Evolutionary conservation across 2,113 vertebrate species (phyloP).

Genomic region (Heterocephalus glaber): DNA sequence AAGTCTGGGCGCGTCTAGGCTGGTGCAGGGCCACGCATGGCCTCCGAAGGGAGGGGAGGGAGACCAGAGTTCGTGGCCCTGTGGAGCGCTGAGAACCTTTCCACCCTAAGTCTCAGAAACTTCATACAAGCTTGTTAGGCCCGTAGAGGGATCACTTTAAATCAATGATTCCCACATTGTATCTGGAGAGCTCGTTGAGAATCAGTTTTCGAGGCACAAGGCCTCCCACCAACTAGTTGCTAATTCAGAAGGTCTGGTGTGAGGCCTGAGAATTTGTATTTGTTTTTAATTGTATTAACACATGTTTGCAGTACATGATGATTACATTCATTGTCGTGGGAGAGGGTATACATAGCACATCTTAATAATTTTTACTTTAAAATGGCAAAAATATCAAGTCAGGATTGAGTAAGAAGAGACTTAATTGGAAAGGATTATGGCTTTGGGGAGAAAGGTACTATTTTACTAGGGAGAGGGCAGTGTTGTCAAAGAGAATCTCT

Average conservation of each 20-base stretch:
- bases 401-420: neutral
- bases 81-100: neutral
- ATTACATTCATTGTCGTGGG: neutral
- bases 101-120: neutral
- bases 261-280: neutral
- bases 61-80: neutral
- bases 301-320: neutral
- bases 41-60: neutral
- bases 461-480: neutral
- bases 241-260: neutral
- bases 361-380: neutral
- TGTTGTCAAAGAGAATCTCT: neutral
- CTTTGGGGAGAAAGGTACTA: neutral
- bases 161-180: neutral
- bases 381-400: neutral
- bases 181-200: neutral
- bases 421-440: neutral
- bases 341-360: neutral
- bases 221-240: neutral
- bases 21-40: accelerated
- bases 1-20: constrained; percentile 83
- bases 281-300: neutral
- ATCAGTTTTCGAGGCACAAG: neutral
- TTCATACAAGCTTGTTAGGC: neutral
- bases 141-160: neutral